Evolutionary conservation across 1,140 invertebrate species (phyloP), one percentile per base, ranked within the genome.

Genomic region (Laodelphax striatellus): DNA sequence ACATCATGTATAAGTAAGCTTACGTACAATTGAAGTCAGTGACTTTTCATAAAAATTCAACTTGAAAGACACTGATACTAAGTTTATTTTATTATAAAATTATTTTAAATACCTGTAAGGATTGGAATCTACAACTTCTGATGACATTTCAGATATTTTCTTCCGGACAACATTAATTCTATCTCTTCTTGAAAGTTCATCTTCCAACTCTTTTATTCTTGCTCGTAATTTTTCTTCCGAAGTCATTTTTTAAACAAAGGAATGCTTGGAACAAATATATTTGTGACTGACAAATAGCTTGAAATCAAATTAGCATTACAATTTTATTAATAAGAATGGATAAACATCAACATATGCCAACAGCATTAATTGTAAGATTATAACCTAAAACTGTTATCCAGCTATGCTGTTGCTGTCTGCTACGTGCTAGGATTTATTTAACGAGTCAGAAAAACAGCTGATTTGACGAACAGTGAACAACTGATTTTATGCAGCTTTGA

Each of bases 121-220:
- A 81, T 99, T 99, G 0, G 92, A 90, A 76, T 99, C 96, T 14
- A 96, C 88, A n/a, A 99, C 97, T 80, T 97, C 91, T 5, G 84
- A 77, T 46, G 87, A 90, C 86, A 94, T 92, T 63, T 82, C 73
- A 0, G 75, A 74, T 67, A 91, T 89, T 73, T 85, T 87, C 62
- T 82, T 73, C 52, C 73, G 57, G 52, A 19, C 21, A 34, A 19
- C 68, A 69, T 8, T n/a, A n/a, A n/a, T 66, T 71, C 58, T 71
- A 70, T 68, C 72, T 34, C 71, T 69, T 31, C 72, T 66, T 9
- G 70, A 71, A 55, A 85, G 64, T 65, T 84, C 75, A 9, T 73
- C 70, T 69, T 86, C 80, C 19, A 87, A 68, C 52, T 80, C 74
- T 58, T 73, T 69, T 1, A 86, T 73, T 63, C 66, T 73, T 5